Evolutionary conservation across 2,797 vertebrate genomes (phyloP).

Genomic region (Holocentrus rufus): DNA sequence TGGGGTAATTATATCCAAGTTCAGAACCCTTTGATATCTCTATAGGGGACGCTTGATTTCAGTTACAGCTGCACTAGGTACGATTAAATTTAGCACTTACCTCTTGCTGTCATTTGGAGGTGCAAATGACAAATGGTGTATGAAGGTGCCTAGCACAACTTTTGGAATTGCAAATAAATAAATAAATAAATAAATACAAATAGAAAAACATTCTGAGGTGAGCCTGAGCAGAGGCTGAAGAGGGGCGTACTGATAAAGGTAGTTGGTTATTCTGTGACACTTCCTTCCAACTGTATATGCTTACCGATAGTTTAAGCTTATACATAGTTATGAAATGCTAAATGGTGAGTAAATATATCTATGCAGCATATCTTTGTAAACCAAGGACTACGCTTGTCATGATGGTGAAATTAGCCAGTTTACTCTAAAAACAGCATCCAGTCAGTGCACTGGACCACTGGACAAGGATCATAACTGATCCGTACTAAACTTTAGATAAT

Average conservation of each 20-base stretch:
- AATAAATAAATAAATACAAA: too few species aligned
- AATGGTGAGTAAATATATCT: not conserved
- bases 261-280: too few species aligned
- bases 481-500: conserved; percentile 6
- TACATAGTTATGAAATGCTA: not conserved
- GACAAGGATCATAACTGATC: not conserved
- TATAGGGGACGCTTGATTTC: too few species aligned
- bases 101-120: too few species aligned
- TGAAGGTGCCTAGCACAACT: too few species aligned
- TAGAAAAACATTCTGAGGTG: too few species aligned
- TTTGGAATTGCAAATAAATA: too few species aligned
- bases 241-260: too few species aligned
- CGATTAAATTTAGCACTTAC: not conserved
- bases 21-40: not conserved
- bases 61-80: not conserved
- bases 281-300: too few species aligned
- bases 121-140: too few species aligned
- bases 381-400: not conserved
- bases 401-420: not conserved
- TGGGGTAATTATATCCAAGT: not conserved
- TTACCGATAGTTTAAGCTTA: not conserved
- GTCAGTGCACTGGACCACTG: not conserved
- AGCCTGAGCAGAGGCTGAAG: too few species aligned
- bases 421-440: not conserved
- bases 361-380: not conserved